Conservation (phyloP, 92 coral and sea anemone genomes). For the Epizoanthus rinbou region DNA sequence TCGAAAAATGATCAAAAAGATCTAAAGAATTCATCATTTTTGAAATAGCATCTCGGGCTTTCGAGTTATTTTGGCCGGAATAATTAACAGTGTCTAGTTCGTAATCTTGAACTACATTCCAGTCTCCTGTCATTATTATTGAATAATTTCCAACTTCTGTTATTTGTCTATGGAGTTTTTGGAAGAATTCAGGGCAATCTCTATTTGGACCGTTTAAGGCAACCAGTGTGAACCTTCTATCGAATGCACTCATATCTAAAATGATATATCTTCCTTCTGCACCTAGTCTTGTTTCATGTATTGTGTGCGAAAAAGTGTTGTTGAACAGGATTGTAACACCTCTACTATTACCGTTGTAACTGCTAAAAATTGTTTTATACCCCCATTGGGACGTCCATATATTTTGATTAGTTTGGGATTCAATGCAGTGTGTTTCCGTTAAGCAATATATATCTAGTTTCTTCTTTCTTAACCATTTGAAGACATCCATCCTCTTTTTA, state of each 20-base stretch:
- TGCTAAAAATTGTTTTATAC: not conserved
- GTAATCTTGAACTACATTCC: not conserved
- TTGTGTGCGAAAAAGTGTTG: not conserved
- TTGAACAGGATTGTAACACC: slow-evolving; percentile 1
- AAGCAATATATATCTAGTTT: too few species aligned
- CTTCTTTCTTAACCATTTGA: too few species aligned
- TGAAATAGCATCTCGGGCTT: not conserved
- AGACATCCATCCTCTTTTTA: too few species aligned
- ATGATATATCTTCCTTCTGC: not conserved
- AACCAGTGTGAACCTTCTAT: not conserved
- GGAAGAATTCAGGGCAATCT: not conserved
- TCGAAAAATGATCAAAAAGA: not conserved
- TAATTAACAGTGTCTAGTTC: not conserved
- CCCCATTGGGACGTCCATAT: not conserved
- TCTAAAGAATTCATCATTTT: not conserved
- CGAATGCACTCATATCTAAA: not conserved
- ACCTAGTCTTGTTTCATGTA: not conserved
- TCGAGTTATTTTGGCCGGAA: not conserved
- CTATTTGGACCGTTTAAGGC: not conserved
- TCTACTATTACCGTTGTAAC: not conserved
- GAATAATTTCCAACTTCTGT: not conserved
- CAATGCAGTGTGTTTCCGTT: not conserved
- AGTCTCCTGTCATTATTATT: not conserved
- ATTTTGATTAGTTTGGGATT: not conserved
- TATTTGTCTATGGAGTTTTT: not conserved